Evolutionary conservation across 2,113 vertebrate species (phyloP).

Genomic region (Poeciliopsis occidentalis): DNA sequence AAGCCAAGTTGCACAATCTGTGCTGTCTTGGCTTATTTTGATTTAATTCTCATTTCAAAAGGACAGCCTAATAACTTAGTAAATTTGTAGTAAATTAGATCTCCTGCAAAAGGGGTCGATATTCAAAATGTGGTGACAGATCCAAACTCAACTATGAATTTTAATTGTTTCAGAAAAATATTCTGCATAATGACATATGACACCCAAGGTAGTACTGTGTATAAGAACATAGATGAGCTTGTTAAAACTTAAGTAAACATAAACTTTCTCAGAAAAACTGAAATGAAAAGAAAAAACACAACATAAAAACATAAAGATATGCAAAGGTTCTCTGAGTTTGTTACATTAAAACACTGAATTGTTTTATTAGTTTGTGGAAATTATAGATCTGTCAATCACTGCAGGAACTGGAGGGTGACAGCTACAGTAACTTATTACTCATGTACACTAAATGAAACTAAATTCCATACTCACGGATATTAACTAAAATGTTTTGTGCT

Average conservation of each 20-base stretch:
- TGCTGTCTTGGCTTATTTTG: background rate
- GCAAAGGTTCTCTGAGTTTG: background rate
- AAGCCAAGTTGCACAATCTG: background rate
- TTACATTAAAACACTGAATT: background rate
- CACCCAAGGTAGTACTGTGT: background rate
- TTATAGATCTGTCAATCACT: background rate
- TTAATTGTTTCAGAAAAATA: background rate
- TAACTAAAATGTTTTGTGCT: background rate
- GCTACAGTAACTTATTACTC: no score
- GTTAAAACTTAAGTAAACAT: background rate
- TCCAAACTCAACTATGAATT: background rate
- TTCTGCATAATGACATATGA: background rate
- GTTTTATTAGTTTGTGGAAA: background rate
- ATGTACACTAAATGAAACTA: background rate
- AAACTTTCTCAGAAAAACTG: background rate
- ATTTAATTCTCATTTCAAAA: background rate
- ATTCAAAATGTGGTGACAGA: background rate
- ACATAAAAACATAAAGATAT: background rate
- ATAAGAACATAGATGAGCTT: background rate
- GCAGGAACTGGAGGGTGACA: background rate
- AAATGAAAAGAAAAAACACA: background rate
- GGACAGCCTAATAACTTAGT: background rate
- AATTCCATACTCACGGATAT: background rate
- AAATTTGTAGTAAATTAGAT: background rate
- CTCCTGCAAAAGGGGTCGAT: background rate